phyloP scores from a whole-genome alignment of 2,113 vertebrate genomes.

The Neopipo cinnamomea region DNA sequence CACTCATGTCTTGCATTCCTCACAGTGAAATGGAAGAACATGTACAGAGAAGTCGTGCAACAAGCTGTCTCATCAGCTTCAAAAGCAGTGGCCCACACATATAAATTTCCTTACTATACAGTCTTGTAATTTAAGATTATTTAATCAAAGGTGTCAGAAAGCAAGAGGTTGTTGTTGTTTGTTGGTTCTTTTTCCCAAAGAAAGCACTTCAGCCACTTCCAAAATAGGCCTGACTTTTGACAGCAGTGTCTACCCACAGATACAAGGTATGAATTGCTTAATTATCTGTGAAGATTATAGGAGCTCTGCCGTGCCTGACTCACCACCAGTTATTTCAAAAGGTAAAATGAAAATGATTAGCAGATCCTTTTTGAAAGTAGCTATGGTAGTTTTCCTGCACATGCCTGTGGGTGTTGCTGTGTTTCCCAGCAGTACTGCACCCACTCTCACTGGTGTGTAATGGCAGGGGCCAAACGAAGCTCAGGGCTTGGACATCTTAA shows the following conservation, averaged over 20 bases:
- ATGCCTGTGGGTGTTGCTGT: neutral
- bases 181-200: neutral
- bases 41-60: neutral
- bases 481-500: fast-evolving
- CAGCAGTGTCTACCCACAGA: neutral
- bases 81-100: slow-evolving; percentile 9
- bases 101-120: neutral
- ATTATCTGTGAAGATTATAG: neutral
- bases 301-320: slow-evolving; percentile 23
- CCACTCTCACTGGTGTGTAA: neutral
- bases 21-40: neutral
- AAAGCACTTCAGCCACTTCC: slow-evolving; percentile 20
- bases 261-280: slow-evolving; percentile 35
- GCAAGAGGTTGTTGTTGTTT: neutral
- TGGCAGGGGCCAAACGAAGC: neutral
- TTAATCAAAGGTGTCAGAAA: slow-evolving; percentile 29
- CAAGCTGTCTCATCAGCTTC: slow-evolving; percentile 16
- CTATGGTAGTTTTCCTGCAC: neutral
- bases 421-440: neutral
- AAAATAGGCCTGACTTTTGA: slow-evolving; percentile 5
- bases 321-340: slow-evolving; percentile 8
- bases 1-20: neutral
- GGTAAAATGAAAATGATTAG: neutral
- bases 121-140: neutral
- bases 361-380: neutral